phyloP scores from a whole-genome alignment of 2,888 invertebrate genomes.

The Nemotelus nigrinus region DNA sequence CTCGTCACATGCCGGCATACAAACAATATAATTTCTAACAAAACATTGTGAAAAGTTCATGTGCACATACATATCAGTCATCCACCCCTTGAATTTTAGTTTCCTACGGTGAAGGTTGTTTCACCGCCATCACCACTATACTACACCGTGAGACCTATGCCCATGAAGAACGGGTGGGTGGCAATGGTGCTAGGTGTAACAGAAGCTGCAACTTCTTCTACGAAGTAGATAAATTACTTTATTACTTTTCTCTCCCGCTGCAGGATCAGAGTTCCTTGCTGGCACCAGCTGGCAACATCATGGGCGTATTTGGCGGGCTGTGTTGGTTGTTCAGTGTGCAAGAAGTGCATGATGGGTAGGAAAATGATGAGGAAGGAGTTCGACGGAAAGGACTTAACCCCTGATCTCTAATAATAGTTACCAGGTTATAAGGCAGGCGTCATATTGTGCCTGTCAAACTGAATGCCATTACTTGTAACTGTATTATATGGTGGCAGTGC shows the following conservation, averaged over 20 bases:
- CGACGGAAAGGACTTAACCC: conserved; percentile 45
- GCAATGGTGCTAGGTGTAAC: background rate
- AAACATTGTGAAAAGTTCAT: conserved; percentile 12
- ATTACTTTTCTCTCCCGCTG: conserved; percentile 44
- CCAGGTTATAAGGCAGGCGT: conserved; percentile 44
- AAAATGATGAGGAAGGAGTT: conserved; percentile 18
- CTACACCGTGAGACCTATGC: background rate
- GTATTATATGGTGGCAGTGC: conserved; percentile 40
- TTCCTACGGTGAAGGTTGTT: background rate
- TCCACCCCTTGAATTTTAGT: conserved; percentile 35
- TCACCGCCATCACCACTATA: background rate
- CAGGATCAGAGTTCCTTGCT: conserved; percentile 40
- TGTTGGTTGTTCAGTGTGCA: conserved; percentile 2
- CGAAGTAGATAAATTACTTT: conserved; percentile 48
- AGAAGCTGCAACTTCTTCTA: conserved; percentile 35
- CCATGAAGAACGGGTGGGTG: too few species aligned
- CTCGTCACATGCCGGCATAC: background rate
- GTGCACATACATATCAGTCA: conserved; percentile 41
- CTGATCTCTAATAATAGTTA: conserved; percentile 49
- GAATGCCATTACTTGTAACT: conserved; percentile 45
- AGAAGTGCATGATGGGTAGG: conserved; percentile 5
- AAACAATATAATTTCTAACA: background rate
- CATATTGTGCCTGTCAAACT: conserved; percentile 45
- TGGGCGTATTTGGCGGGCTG: conserved; percentile 27
- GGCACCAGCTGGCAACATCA: conserved; percentile 45